Base-by-base conservation (phyloP, 2,113 vertebrate genomes). In the Halcyon senegalensis region DNA sequence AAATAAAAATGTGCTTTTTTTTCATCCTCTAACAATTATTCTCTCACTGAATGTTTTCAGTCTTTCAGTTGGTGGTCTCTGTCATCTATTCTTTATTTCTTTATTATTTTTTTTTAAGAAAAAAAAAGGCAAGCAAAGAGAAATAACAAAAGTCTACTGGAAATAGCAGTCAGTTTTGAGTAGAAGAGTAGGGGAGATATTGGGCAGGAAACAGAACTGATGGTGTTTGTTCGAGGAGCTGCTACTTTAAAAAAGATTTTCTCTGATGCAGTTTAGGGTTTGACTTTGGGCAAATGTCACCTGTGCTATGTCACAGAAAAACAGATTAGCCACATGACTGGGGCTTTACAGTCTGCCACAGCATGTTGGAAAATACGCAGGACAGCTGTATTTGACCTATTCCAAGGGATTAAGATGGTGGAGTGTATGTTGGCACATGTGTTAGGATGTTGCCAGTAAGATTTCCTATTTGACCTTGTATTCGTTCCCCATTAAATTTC, bases 1-100 rank as follows among this genome's bases (percentile, higher is more conserved):
- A 93, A 84, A 96, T 91, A 48, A 97, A 95, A 91, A 96, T 58
- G 16, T 64, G 70, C 53, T 79, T 90, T 51, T 90, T 62, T 92
- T 50, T 86, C 30, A 79, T 93, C 59, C 27, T 93, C 37, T 87
- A 80, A 93, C 59, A 94, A 88, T 76, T 91, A 87, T 51, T 91
- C 69, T 93, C 41, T 73, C 43, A 80, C 56, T 91, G 70, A 27
- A 55, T 94, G 27, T 33, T 83, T 90, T 89, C 25, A 28, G 19
- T 78, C 56, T 92, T 92, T 70, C 24, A 21, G 83, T 86, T 90
- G 35, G 20, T 78, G 27, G 30, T 72, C 37, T 94, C 66, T 69
- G 59, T 55, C 37, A 12, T 44, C 15, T 90, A 37, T 67, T 44
- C 23, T 81, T 84, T 53, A 4, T 90, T 66, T 66, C 4, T 50